A percentile compares a stretch with the other conserved stretches of the same genome.
Evolutionary conservation across 2,888 invertebrate species (phyloP).

Genomic region (Cheilosia soror): DNA sequence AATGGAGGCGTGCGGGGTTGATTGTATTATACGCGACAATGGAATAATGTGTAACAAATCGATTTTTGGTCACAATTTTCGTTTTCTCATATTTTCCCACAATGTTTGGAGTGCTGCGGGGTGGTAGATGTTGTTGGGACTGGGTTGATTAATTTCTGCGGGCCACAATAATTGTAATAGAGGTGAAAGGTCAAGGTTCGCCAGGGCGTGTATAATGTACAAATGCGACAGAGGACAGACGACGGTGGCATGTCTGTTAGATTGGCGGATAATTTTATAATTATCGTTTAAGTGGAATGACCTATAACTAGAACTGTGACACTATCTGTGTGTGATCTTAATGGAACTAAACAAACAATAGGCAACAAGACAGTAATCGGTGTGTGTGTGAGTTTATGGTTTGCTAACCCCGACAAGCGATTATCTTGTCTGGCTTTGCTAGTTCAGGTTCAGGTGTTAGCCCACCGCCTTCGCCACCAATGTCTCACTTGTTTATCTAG

Average conservation of each 20-base stretch:
- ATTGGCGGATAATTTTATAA: constrained; percentile 46
- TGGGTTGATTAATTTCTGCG: constrained; percentile 15
- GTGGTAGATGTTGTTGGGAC: neutral
- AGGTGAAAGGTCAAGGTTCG: no score
- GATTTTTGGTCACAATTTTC: constrained; percentile 30
- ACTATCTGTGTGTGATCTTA: constrained; percentile 42
- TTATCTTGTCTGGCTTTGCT: no score
- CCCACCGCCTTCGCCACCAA: no score
- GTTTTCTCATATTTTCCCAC: constrained; percentile 12
- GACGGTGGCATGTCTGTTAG: neutral
- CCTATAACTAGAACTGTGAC: constrained; percentile 41
- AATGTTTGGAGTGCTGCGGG: constrained; percentile 11
- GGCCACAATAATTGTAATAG: no score
- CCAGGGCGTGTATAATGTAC: no score
- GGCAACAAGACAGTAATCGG: neutral
- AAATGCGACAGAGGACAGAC: no score
- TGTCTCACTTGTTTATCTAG: no score
- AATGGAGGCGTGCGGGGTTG: neutral
- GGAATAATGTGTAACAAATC: constrained; percentile 50
- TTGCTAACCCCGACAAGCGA: no score
- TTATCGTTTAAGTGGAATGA: constrained; percentile 50
- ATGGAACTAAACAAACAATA: constrained; percentile 8
- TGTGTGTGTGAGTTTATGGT: no score
- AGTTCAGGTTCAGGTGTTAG: no score
- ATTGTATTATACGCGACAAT: neutral